phyloP scores from a whole-genome alignment of 1,140 invertebrate species.

The Bombus haemorrhoidalis region DNA sequence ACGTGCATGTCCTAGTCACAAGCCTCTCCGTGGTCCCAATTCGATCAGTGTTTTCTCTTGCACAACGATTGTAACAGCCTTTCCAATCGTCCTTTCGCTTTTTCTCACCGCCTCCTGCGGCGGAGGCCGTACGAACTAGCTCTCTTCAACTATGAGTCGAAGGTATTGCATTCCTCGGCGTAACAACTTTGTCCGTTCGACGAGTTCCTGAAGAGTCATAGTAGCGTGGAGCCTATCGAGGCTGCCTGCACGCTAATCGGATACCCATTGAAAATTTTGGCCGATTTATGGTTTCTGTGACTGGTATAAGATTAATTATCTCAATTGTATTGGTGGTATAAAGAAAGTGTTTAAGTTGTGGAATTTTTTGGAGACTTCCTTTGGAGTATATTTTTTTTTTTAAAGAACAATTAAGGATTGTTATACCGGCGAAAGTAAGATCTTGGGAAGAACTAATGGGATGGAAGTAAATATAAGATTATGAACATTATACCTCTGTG shows the following conservation, averaged over 20 bases:
- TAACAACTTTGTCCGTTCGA: neutral
- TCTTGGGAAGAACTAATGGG: too few relatives aligned
- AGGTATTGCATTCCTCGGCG: neutral
- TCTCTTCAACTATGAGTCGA: neutral
- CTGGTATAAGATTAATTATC: neutral
- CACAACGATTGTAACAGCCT: slow-evolving; percentile 46
- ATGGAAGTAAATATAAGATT: neutral
- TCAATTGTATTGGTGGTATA: neutral
- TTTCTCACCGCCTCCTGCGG: slow-evolving; percentile 33
- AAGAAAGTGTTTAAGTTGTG: neutral
- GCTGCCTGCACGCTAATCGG: neutral
- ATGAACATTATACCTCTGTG: neutral
- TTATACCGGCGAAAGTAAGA: neutral
- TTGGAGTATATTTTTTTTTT: neutral
- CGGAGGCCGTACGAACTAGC: neutral
- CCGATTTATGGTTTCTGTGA: neutral
- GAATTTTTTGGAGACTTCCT: neutral
- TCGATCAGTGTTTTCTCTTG: slow-evolving; percentile 40
- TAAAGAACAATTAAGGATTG: neutral
- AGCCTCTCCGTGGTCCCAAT: slow-evolving; percentile 9
- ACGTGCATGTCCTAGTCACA: slow-evolving; percentile 52
- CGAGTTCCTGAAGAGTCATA: neutral
- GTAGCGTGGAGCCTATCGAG: neutral
- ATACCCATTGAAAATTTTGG: neutral
- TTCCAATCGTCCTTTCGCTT: slow-evolving; percentile 61